phyloP scores from a whole-genome alignment of 2,113 vertebrate species.

The crab-eating macaque (Macaca fascicularis) region T2T-MFA8v1.1 NC_088386.1:130145001-130145500 shows the following conservation, averaged over 20 bases:
- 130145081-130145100: neutral
- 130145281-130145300: neutral
- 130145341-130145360: neutral
- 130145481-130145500: neutral
- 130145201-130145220: neutral
- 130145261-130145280: neutral
- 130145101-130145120: no score
- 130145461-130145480: neutral
- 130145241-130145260: neutral
- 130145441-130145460: neutral
- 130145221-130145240: neutral
- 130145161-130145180: neutral
- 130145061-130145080: neutral
- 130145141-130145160: neutral
- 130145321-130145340: neutral
- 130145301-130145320: neutral
- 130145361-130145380: neutral
- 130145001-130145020: neutral
- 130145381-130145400: neutral
- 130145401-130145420: neutral
- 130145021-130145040: neutral
- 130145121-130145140: neutral
- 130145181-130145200: fast-evolving
- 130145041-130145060: neutral
- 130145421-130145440: neutral